phyloP scores from a whole-genome alignment of 1,140 invertebrate species.

The Drosophila subobscura region DNA sequence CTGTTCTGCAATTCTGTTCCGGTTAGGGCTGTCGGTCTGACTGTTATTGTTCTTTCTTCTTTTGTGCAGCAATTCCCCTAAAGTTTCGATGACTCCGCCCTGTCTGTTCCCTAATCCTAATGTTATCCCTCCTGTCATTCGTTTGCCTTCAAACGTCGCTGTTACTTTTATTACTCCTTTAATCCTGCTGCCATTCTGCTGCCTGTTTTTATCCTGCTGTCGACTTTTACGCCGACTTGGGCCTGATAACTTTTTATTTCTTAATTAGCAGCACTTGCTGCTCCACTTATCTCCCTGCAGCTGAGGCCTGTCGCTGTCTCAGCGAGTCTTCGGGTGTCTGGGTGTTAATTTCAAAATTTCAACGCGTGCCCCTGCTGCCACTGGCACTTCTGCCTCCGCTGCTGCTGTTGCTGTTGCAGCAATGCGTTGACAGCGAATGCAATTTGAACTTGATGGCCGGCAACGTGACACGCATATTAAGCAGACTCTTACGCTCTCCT shows the following conservation, averaged over 20 bases:
- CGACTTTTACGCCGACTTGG: conserved; percentile 45
- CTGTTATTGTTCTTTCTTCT: neutral
- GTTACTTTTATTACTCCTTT: too few species aligned
- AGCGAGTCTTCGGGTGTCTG: conserved; percentile 25
- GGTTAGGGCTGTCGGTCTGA: too few species aligned
- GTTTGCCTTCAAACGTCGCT: too few species aligned
- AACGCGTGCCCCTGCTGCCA: conserved; percentile 63
- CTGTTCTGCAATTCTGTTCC: too few species aligned
- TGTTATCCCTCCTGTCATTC: too few species aligned
- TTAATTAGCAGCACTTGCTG: conserved; percentile 72
- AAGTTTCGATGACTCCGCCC: too few species aligned
- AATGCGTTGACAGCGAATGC: conserved; percentile 82
- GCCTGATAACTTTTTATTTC: conserved; percentile 74
- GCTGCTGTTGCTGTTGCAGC: conserved; percentile 35
- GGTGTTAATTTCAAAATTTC: conserved; percentile 80
- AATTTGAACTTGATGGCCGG: conserved; percentile 82
- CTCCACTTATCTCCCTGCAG: conserved; percentile 54
- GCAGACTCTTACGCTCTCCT: conserved; percentile 21
- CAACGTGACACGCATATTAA: conserved; percentile 83
- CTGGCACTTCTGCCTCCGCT: conserved; percentile 5
- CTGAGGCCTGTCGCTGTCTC: conserved; percentile 11
- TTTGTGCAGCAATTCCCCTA: neutral
- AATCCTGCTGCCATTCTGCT: too few species aligned
- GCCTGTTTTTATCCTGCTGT: conserved; percentile 51
- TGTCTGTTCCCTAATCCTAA: too few species aligned